phyloP scores from a whole-genome alignment of 2,888 invertebrate species.

The Harpalus rufipes region DNA sequence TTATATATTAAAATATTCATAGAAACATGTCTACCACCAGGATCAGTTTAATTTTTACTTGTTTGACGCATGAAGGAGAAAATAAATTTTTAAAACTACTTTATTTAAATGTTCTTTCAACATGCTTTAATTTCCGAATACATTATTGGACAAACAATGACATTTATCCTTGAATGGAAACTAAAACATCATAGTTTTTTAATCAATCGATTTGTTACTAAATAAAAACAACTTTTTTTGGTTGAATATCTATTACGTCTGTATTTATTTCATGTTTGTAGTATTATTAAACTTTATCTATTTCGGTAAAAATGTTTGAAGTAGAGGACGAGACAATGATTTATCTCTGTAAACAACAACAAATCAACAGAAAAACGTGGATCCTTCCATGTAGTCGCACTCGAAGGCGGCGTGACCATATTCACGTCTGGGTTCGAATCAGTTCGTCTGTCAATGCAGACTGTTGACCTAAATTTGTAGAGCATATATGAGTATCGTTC shows the following conservation, averaged over 20 bases:
- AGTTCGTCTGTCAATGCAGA: background rate
- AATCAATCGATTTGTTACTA: background rate
- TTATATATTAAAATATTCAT: slow-evolving; percentile 7
- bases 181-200: slow-evolving; percentile 10
- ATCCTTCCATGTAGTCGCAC: slow-evolving; percentile 21
- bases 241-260: background rate
- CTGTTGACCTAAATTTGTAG: slow-evolving; percentile 21
- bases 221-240: background rate
- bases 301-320: no score
- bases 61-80: background rate
- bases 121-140: slow-evolving; percentile 13
- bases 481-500: background rate
- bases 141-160: slow-evolving; percentile 7
- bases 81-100: background rate
- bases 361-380: background rate
- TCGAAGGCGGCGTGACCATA: background rate
- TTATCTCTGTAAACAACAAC: slow-evolving; percentile 4
- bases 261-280: no score
- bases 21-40: no score
- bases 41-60: slow-evolving; percentile 1
- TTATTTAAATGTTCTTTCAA: background rate
- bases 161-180: slow-evolving; percentile 7
- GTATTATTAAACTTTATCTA: no score
- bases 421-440: slow-evolving; percentile 13
- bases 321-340: background rate